These are phyloP conservation scores for Anoplius nigerrimus DNA, from an alignment of 2,888 invertebrate genomes.

Conservation along the genomic window DNA sequence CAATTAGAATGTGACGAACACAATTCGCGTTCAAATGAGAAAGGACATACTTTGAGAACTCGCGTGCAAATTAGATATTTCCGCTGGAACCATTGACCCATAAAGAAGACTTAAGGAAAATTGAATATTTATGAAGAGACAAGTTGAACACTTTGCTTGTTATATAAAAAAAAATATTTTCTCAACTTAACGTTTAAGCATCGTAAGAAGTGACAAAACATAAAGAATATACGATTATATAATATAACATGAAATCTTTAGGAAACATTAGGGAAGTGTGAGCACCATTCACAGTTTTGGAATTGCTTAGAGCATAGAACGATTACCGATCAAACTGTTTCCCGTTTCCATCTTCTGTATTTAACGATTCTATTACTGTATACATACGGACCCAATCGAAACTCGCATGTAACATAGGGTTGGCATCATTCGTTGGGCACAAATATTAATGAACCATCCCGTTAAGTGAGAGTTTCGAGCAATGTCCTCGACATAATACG, in stretches of 20 bases:
- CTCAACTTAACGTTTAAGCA: conserved; percentile 73
- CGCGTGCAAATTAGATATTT: conserved; percentile 58
- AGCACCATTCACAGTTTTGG: conserved; percentile 54
- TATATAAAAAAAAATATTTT: conserved; percentile 72
- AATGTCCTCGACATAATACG: conserved; percentile 28
- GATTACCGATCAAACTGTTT: conserved; percentile 47
- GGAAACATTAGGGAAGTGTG: conserved; percentile 54
- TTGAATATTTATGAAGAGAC: conserved; percentile 56
- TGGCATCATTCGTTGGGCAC: conserved; percentile 28
- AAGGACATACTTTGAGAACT: conserved; percentile 45
- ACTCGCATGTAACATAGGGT: conserved; percentile 34
- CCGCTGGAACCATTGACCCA: conserved; percentile 54
- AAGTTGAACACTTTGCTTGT: conserved; percentile 65
- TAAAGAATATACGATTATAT: conserved; percentile 60
- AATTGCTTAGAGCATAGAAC: conserved; percentile 58
- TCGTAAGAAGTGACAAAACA: conserved; percentile 58
- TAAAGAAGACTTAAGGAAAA: conserved; percentile 54
- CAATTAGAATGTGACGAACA: conserved; percentile 39
- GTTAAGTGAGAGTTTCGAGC: conserved; percentile 35
- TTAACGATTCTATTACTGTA: conserved; percentile 36
- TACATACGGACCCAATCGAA: conserved; percentile 40
- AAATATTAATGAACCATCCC: conserved; percentile 17
- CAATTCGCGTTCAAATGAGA: conserved; percentile 27
- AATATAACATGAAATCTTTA: conserved; percentile 61
- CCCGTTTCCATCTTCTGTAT: conserved; percentile 35